Evolutionary conservation across 2,888 invertebrate genomes (phyloP).

Genomic region (Tholera decimalis): DNA sequence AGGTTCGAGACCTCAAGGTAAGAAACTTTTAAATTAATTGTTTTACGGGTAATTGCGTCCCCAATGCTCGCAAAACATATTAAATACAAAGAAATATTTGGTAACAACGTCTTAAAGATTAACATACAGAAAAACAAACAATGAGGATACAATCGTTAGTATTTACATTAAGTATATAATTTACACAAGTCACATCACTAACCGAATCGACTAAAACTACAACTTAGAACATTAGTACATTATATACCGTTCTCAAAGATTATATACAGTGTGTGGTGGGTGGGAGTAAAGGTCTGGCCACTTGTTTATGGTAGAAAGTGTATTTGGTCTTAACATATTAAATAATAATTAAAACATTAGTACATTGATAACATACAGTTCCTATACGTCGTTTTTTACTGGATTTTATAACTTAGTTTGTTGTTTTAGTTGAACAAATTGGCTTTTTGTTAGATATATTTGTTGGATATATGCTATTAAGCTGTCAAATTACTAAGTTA

Average conservation of each 20-base stretch:
- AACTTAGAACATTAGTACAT: slow-evolving; percentile 70
- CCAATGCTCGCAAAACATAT: slow-evolving; percentile 69
- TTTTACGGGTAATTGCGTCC: slow-evolving; percentile 57
- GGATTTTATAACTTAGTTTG: slow-evolving; percentile 52
- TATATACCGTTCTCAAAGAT: slow-evolving; percentile 65
- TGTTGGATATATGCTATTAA: slow-evolving; percentile 54
- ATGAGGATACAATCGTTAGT: slow-evolving; percentile 76
- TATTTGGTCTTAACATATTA: slow-evolving; percentile 68
- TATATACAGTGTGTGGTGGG: slow-evolving; percentile 88
- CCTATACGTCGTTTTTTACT: slow-evolving; percentile 43
- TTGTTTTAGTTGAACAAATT: slow-evolving; percentile 42
- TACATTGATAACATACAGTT: slow-evolving; percentile 49
- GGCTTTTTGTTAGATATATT: slow-evolving; percentile 46
- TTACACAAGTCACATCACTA: slow-evolving; percentile 79
- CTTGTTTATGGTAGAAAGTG: slow-evolving; percentile 68
- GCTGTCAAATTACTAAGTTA: slow-evolving; percentile 41
- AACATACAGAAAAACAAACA: slow-evolving; percentile 68
- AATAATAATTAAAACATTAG: slow-evolving; percentile 57
- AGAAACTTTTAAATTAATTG: slow-evolving; percentile 22
- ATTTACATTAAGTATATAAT: slow-evolving; percentile 79
- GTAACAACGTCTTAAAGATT: slow-evolving; percentile 88
- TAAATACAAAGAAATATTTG: slow-evolving; percentile 90
- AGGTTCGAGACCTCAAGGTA: slow-evolving; percentile 32
- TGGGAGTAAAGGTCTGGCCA: slow-evolving; percentile 86
- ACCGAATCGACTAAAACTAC: slow-evolving; percentile 81